Evolutionary conservation across 2,888 invertebrate genomes (phyloP).

Genomic region (Thereva unica): DNA sequence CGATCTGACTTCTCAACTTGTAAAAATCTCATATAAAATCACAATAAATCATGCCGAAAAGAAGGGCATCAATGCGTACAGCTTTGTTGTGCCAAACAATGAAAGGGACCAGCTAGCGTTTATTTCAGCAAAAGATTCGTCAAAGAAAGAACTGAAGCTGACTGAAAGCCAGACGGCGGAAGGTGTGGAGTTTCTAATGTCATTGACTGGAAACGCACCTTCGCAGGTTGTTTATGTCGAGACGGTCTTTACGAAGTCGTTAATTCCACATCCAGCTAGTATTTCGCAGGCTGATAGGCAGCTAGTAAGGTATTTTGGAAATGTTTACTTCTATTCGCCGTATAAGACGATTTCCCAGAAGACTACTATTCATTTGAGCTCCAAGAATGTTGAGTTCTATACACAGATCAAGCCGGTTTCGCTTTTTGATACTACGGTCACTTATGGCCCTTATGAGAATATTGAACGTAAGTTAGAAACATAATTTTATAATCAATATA

Average conservation of each 20-base stretch:
- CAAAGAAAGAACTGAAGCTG: conserved; percentile 64
- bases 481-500: background rate
- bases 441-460: conserved; percentile 87
- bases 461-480: conserved; percentile 59
- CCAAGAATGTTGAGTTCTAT: conserved; percentile 79
- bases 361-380: conserved; percentile 75
- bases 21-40: conserved; percentile 78
- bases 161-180: conserved; percentile 62
- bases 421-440: conserved; percentile 78
- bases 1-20: conserved; percentile 86
- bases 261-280: conserved; percentile 82
- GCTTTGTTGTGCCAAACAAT: conserved; percentile 66
- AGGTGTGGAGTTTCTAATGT: conserved; percentile 63
- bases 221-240: conserved; percentile 63
- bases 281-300: conserved; percentile 95
- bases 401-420: conserved; percentile 80
- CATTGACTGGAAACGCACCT: conserved; percentile 57
- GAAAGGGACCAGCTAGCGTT: conserved; percentile 71
- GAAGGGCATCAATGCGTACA: conserved; percentile 69
- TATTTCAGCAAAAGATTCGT: conserved; percentile 70
- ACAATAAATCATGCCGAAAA: conserved; percentile 83
- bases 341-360: conserved; percentile 81
- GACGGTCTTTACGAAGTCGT: conserved; percentile 72
- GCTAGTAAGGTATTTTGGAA: conserved; percentile 84
- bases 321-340: conserved; percentile 80